These are phyloP conservation scores for Pilophorus perplexus DNA, from an alignment of 2,888 invertebrate genomes.

Conservation along the genomic window DNA sequence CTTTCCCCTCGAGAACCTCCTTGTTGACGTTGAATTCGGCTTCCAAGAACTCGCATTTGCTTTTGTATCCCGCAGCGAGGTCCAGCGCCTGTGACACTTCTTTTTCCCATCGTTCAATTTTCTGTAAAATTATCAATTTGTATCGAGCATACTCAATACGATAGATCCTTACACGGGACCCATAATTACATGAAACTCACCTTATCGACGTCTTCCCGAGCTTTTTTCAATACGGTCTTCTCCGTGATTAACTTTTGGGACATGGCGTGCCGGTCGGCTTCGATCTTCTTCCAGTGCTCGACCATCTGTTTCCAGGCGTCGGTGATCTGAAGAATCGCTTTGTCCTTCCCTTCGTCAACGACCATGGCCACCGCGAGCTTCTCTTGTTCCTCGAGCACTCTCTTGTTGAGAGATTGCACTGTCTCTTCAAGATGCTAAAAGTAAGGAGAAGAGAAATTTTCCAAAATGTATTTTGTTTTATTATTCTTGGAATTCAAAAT, in stretches of 20 bases:
- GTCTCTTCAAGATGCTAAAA: slow-evolving; percentile 71
- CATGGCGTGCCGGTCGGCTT: slow-evolving; percentile 49
- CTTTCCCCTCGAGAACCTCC: slow-evolving; percentile 51
- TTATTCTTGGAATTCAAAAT: too few relatives aligned
- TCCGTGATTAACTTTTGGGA: slow-evolving; percentile 47
- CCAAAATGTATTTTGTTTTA: too few relatives aligned
- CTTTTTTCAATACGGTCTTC: slow-evolving; percentile 37
- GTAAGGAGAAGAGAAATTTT: slow-evolving; percentile 38
- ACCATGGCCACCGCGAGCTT: slow-evolving; percentile 73
- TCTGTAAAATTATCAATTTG: slow-evolving; percentile 53
- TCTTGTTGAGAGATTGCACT: slow-evolving; percentile 70
- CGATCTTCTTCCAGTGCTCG: slow-evolving; percentile 51
- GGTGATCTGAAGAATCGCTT: slow-evolving; percentile 64
- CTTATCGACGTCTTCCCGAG: slow-evolving; percentile 45
- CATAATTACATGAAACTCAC: slow-evolving; percentile 34
- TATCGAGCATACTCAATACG: too few relatives aligned
- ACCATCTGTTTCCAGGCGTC: slow-evolving; percentile 62
- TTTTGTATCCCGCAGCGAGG: slow-evolving; percentile 66
- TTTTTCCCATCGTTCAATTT: slow-evolving; percentile 63
- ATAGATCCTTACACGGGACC: too few relatives aligned
- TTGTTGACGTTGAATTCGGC: slow-evolving; percentile 39
- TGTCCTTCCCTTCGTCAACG: slow-evolving; percentile 73
- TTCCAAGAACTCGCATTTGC: slow-evolving; percentile 61
- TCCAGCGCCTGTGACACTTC: slow-evolving; percentile 71
- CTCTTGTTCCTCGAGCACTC: slow-evolving; percentile 73